Conservation (phyloP, 2,797 vertebrate species). For the Eurystomus glaucurus region DNA sequence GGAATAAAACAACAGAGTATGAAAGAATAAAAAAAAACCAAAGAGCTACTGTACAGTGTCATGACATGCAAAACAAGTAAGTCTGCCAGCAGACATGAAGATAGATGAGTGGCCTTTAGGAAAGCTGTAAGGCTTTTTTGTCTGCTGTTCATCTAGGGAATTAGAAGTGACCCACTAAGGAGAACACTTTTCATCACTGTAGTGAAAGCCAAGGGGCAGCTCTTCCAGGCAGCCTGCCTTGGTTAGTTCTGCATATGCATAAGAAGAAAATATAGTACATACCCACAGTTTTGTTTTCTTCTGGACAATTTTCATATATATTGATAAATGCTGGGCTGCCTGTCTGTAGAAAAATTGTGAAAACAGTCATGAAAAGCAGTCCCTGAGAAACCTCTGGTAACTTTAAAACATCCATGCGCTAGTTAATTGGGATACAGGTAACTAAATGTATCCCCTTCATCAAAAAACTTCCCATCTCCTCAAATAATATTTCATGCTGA, state of each 20-base stretch:
- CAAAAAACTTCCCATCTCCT: neutral
- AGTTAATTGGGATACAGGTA: neutral
- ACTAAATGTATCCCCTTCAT: neutral
- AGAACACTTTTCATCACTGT: constrained; percentile 46
- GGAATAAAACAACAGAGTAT: constrained; percentile 24
- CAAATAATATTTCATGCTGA: neutral
- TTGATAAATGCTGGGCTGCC: constrained; percentile 79
- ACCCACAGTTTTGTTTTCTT: constrained; percentile 78
- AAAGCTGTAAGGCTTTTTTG: constrained; percentile 34
- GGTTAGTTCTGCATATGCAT: neutral
- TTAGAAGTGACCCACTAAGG: constrained; percentile 15
- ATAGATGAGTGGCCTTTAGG: constrained; percentile 53
- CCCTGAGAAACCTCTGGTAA: neutral
- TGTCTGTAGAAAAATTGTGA: constrained; percentile 80
- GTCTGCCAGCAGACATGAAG: neutral
- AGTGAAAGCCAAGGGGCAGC: neutral
- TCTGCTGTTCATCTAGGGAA: neutral
- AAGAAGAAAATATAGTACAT: constrained; percentile 54
- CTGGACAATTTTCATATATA: constrained; percentile 91
- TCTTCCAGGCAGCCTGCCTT: constrained; percentile 17
- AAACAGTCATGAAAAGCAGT: neutral
- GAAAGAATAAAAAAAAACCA: constrained; percentile 19
- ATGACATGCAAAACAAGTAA: neutral
- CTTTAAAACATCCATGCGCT: neutral
- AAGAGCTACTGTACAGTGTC: constrained; percentile 58